Evolutionary conservation across 2,113 vertebrate species (phyloP).

Genomic region (Sialia sialis): DNA sequence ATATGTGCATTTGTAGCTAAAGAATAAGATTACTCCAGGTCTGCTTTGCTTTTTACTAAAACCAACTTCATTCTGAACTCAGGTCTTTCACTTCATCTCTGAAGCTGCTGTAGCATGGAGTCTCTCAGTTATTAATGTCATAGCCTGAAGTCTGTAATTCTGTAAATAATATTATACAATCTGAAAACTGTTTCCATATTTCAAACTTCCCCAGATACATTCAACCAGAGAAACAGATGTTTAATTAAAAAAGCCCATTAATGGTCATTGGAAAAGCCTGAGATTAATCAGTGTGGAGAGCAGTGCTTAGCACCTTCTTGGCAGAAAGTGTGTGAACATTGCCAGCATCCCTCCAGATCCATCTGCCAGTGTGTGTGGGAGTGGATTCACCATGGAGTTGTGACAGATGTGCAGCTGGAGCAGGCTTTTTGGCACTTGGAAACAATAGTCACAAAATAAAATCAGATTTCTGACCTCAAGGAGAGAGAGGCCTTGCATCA

Average conservation of each 20-base stretch:
- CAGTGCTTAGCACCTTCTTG: not conserved
- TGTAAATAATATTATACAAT: not conserved
- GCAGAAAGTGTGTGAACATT: not conserved
- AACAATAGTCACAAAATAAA: not conserved
- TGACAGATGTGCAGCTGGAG: not conserved
- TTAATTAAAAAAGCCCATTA: not conserved
- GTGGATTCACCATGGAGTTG: not conserved
- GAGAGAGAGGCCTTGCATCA: not conserved
- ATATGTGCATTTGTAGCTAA: not conserved
- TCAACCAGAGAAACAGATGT: not conserved
- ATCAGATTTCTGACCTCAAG: not conserved
- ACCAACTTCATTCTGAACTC: not conserved
- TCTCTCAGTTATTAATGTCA: not conserved
- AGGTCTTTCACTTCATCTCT: not conserved
- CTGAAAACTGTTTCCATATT: not conserved
- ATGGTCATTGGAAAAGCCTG: not conserved
- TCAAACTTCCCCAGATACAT: not conserved
- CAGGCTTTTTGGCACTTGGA: not conserved
- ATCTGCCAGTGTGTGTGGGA: not conserved
- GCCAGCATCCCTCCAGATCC: not conserved
- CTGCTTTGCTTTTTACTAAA: not conserved
- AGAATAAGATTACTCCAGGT: not conserved
- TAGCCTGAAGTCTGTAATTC: not conserved
- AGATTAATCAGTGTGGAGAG: not conserved
- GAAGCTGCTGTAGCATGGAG: not conserved